These are phyloP conservation scores for Paraplagusia blochii DNA, from an alignment of 2,113 vertebrate species.

Conservation along the genomic window DNA sequence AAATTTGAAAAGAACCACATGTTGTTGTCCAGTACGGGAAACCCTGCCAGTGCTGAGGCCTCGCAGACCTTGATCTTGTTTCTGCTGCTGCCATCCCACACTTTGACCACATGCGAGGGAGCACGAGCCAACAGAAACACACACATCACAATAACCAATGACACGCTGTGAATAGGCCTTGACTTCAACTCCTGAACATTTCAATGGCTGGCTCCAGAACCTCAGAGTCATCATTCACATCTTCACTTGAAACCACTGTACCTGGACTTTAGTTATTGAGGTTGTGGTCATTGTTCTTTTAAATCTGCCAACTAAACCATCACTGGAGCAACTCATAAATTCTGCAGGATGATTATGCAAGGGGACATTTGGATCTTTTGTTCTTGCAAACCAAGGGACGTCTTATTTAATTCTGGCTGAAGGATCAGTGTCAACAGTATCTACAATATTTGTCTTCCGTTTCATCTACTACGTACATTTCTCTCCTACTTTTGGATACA, in stretches of 20 bases:
- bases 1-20: conserved; percentile 53
- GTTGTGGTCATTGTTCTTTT: conserved; percentile 40
- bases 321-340: conserved; percentile 28
- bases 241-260: conserved; percentile 21
- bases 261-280: conserved; percentile 23
- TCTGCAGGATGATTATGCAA: conserved; percentile 27
- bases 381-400: conserved; percentile 21
- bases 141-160: conserved; percentile 42
- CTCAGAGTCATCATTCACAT: conserved; percentile 21
- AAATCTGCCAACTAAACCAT: conserved; percentile 27
- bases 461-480: neutral
- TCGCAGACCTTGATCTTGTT: conserved; percentile 46
- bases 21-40: conserved; percentile 19
- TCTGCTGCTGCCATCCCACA: conserved; percentile 52
- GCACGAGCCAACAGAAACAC: conserved; percentile 48
- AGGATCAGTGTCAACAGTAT: conserved; percentile 11
- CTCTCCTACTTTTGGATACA: conserved; percentile 1
- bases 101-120: conserved; percentile 39
- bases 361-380: conserved; percentile 16
- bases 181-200: conserved; percentile 29
- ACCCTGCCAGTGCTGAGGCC: conserved; percentile 42
- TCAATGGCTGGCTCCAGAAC: conserved; percentile 45
- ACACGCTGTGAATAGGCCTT: conserved; percentile 47
- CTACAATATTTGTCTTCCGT: neutral
- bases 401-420: conserved; percentile 24